Evolutionary conservation across 2,797 vertebrate species (phyloP), one percentile per base, ranked within the genome.

Genomic region (Leptoclinus maculatus): DNA sequence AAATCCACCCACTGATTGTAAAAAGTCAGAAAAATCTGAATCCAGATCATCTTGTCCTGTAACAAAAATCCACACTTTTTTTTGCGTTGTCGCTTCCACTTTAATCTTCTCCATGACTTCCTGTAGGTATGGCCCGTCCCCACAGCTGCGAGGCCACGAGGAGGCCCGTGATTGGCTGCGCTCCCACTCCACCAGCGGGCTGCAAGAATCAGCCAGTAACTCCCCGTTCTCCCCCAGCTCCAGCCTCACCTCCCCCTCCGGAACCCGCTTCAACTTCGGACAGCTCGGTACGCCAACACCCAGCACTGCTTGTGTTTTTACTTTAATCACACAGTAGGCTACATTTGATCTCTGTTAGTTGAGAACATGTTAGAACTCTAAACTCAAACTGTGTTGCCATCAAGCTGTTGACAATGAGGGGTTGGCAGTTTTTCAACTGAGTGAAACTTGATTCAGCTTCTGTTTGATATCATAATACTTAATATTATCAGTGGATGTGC

Each of bases 141-240:
- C 96, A n/a, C 98, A 99, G 85, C 95, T 98, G 70, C 96, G 97
- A 27, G 88, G 94, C 17, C 97, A 98, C 4, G 98, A 99, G 63
- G 98, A 99, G 45, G 95, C 96, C 3, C 98, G 97, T 78, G 98
- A 99, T 89, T 99, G 98, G 98, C 95, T 99, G n/a, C 95, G 98
- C 68, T 99, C 97, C 32, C 96, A 99, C 88, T 99, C 98, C 29
- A 96, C 97, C 17, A 96, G 97, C 8, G 98, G 98, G 11, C 94
- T 99, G 63, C 98, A 99, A 94, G 98, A 99, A 60, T 96, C 97
- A 0, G 94, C 93, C 74, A 95, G 94, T 83, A 98, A 95, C 91
- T 99, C 97, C 2, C 98, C 98, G 0, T 99, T 99, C 90, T 99
- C 97, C 17, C 98, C 98, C 0, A 95, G 97, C 56, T 98, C 98